Base-by-base conservation (phyloP, 2,113 vertebrate genomes). In the Pelvicachromis taeniatus region DNA sequence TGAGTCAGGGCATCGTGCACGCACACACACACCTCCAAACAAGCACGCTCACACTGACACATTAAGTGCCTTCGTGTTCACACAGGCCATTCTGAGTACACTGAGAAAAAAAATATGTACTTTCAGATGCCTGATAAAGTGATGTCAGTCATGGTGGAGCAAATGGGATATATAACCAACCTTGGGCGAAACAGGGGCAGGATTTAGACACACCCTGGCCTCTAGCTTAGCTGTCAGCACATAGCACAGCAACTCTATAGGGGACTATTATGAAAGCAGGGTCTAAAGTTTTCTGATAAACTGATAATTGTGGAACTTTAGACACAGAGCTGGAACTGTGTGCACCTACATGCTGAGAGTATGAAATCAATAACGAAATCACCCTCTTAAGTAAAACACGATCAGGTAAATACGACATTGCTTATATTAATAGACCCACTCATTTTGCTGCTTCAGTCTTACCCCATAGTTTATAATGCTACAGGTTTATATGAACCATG, bases 31-130 rank as follows among this genome's bases (percentile, higher is more conserved):
- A 87, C 90, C 95, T 90, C 90, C 75, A 16, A 77, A 92, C 94
- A 95, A 87, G 82, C 84, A 86, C 85, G 42, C 61, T 77, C 21
- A 9, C 77, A 70, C 84, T 80, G 78, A 90, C 87, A 81, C 68
- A 90, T 93, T 65, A 81, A 78, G 77, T 82, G 10, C 70, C 14
- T 88, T 95, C 95, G 77, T 94, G 96, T 91, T 92, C 82, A 23
- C 68, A 93, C 95, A 95, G 89, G 96, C 88, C 19, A 1, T 29
- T 1, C 33, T 63, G 48, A 86, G 58, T 50, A 77, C 21, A 12
- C 29, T 40, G 33, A 65, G 79, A 77, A 77, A 10, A 26, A 33
- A 85, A 80, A 82, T 80, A 82, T 75, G 21, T 55, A 7, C 3
- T 82, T 87, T 85, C 38, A 65, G 58, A 78, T 82, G n/a, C 40